phyloP scores from a whole-genome alignment of 2,113 vertebrate species.

The Engystomops pustulosus region DNA sequence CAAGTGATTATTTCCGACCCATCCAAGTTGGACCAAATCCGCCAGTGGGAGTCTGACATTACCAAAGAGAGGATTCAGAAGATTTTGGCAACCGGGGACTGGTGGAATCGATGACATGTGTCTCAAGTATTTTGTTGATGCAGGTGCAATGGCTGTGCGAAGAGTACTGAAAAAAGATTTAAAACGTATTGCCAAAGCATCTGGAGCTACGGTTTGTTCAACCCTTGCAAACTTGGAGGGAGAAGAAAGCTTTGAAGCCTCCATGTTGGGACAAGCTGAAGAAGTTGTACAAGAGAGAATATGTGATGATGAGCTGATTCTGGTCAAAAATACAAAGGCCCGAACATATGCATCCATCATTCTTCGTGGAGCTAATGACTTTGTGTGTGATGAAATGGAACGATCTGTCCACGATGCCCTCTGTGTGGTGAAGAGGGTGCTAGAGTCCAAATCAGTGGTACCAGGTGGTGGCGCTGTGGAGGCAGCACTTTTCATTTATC shows the following conservation, averaged over 20 bases:
- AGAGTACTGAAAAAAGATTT: constrained; percentile 93
- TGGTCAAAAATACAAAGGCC: constrained; percentile 95
- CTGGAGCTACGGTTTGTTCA: constrained; percentile 90
- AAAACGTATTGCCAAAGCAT: constrained; percentile 93
- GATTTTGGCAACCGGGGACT: constrained; percentile 91
- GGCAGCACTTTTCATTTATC: constrained; percentile 95
- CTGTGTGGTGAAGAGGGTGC: constrained; percentile 93
- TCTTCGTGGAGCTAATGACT: constrained; percentile 94
- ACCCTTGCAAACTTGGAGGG: constrained; percentile 96
- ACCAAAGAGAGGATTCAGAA: constrained; percentile 97
- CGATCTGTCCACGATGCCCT: constrained; percentile 94
- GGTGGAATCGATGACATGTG: constrained; percentile 98
- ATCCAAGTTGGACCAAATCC: constrained; percentile 95
- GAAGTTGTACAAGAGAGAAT: constrained; percentile 94
- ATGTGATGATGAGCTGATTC: constrained; percentile 95
- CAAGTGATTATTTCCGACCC: constrained; percentile 94
- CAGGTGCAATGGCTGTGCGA: constrained; percentile 93
- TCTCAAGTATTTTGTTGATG: constrained; percentile 94
- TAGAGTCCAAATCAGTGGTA: constrained; percentile 96
- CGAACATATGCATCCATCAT: constrained; percentile 92
- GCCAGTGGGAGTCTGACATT: constrained; percentile 97
- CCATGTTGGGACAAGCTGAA: constrained; percentile 94
- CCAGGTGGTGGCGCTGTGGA: constrained; percentile 97
- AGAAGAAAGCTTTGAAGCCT: constrained; percentile 91
- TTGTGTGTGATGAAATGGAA: constrained; percentile 99